phyloP scores from a whole-genome alignment of 2,797 vertebrate genomes.

The Numenius phaeopus region DNA sequence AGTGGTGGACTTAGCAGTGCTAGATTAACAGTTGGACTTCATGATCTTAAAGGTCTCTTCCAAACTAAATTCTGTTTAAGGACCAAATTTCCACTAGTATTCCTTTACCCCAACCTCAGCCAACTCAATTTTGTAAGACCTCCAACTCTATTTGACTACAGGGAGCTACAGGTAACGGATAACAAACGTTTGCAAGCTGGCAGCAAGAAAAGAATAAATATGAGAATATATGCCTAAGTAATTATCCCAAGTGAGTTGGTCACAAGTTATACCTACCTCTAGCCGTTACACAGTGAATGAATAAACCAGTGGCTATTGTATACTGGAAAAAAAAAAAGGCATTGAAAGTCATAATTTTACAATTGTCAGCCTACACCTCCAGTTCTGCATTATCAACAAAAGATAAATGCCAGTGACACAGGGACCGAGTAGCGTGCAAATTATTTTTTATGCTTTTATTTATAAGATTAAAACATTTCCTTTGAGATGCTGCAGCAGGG shows the following conservation, averaged over 20 bases:
- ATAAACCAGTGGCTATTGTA: not conserved
- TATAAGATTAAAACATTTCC: conserved; percentile 10
- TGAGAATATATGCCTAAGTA: not conserved
- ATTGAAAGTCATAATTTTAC: not conserved
- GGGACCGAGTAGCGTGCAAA: not conserved
- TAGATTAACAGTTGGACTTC: not conserved
- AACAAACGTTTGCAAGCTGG: not conserved
- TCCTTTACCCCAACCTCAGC: not conserved
- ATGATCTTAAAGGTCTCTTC: not conserved
- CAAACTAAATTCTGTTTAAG: not conserved
- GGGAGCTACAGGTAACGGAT: not conserved
- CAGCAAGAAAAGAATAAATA: not conserved
- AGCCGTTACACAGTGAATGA: not conserved
- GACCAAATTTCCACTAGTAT: not conserved
- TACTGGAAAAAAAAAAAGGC: not conserved
- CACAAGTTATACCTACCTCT: not conserved
- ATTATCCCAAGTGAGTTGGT: not conserved
- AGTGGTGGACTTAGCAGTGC: not conserved
- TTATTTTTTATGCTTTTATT: not conserved
- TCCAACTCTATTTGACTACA: not conserved
- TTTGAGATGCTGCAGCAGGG: not conserved
- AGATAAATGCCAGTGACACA: not conserved
- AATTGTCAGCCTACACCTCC: not conserved
- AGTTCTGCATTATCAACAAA: not conserved
- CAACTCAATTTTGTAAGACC: not conserved